Percentiles rank a stretch among this genome's conserved stretches.
These are phyloP conservation scores for Oxystoma pomonae DNA, from an alignment of 2,888 invertebrate genomes.

Conservation along the genomic window DNA sequence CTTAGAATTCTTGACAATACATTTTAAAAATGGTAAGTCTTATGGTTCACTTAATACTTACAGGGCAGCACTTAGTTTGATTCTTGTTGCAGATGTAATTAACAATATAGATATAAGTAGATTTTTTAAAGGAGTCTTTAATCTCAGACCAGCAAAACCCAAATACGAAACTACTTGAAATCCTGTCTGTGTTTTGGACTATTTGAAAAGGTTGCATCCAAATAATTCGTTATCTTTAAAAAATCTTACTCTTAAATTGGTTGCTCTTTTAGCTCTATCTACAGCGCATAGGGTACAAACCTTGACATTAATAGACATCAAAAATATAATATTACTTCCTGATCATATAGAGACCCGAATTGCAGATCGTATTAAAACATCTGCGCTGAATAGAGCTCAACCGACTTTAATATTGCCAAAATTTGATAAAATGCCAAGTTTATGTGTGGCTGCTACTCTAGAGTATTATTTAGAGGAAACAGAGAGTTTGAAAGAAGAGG, in stretches of 20 bases:
- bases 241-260: slow-evolving; percentile 13
- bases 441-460: background rate
- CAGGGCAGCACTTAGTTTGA: slow-evolving; percentile 15
- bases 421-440: background rate
- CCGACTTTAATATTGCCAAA: slow-evolving; percentile 2
- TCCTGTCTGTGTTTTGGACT: slow-evolving; percentile 14
- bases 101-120: no score
- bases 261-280: slow-evolving; percentile 11
- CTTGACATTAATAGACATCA: slow-evolving; percentile 14
- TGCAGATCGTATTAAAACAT: slow-evolving; percentile 18
- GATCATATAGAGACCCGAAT: slow-evolving; percentile 11
- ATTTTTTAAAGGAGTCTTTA: no score
- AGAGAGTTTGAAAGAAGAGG: background rate
- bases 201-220: slow-evolving; percentile 10
- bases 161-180: slow-evolving; percentile 19
- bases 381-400: slow-evolving; percentile 12
- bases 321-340: no score
- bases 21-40: background rate
- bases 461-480: background rate
- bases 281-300: slow-evolving; percentile 22
- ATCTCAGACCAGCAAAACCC: slow-evolving; percentile 13
- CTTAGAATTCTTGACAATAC: background rate
- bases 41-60: slow-evolving; percentile 13
- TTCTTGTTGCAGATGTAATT: slow-evolving; percentile 6
- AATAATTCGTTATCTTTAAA: slow-evolving; percentile 13